Evolutionary conservation across 2,113 vertebrate genomes (phyloP).

Genomic region (Mellivora capensis): DNA sequence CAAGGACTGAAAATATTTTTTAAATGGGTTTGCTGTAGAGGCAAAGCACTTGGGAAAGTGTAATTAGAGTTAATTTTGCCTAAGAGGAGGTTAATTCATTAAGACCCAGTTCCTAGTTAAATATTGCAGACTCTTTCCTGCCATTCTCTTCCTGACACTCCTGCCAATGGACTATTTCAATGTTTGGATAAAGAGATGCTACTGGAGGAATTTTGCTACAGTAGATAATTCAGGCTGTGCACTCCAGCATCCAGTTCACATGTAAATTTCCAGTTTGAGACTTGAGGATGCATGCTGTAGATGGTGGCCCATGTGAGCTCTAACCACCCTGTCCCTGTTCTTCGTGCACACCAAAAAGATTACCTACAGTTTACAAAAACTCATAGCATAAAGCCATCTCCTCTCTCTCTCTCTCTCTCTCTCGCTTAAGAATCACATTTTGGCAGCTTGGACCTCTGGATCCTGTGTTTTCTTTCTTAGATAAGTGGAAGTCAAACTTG

Average conservation of each 20-base stretch:
- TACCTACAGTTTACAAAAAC: background rate
- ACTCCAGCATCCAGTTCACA: background rate
- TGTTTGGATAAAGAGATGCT: background rate
- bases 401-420: background rate
- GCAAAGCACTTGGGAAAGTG: background rate
- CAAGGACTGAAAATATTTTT: background rate
- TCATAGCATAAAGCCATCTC: background rate
- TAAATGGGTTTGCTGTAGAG: background rate
- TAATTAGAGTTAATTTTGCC: background rate
- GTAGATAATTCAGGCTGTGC: background rate
- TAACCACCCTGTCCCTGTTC: background rate
- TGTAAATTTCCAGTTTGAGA: background rate
- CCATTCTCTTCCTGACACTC: background rate
- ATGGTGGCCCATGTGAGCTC: background rate
- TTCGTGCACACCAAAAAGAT: background rate
- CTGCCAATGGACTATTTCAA: background rate
- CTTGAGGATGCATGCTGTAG: background rate
- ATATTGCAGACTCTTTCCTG: background rate
- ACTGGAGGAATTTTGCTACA: background rate
- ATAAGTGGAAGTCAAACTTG: slow-evolving; percentile 10
- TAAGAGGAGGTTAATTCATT: background rate
- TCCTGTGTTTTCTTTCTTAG: slow-evolving; percentile 13
- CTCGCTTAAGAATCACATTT: background rate
- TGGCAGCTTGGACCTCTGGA: background rate
- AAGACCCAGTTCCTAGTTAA: background rate